These are phyloP conservation scores for Falco columbarius DNA, from an alignment of 2,797 vertebrate genomes.

Conservation along the genomic window DNA sequence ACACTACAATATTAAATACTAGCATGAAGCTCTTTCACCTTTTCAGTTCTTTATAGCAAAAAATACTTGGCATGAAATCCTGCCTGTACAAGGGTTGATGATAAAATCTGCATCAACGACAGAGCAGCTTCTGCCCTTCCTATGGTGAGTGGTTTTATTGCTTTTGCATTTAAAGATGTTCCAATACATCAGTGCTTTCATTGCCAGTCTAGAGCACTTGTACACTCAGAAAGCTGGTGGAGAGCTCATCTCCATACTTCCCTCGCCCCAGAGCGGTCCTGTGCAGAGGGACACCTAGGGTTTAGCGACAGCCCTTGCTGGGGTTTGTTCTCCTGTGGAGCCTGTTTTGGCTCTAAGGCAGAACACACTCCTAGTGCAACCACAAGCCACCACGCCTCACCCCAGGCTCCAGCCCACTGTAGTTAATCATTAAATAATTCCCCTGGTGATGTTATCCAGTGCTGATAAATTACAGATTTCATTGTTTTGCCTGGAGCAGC, in stretches of 20 bases:
- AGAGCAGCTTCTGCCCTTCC: slow-evolving; percentile 20
- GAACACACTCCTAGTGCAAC: not conserved
- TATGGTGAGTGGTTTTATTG: not conserved
- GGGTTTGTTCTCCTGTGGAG: not conserved
- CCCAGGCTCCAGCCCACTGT: slow-evolving; percentile 29
- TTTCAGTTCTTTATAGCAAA: slow-evolving; percentile 35
- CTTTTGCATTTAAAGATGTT: slow-evolving; percentile 30
- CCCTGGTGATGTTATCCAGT: slow-evolving; percentile 65
- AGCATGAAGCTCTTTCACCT: slow-evolving; percentile 40
- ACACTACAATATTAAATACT: slow-evolving; percentile 40
- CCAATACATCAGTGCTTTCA: not conserved
- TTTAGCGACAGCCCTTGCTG: not conserved
- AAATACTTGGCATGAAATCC: slow-evolving; percentile 54
- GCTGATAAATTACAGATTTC: slow-evolving; percentile 70
- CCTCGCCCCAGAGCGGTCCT: accelerated
- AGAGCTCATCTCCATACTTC: not conserved
- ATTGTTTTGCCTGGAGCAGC: slow-evolving; percentile 72
- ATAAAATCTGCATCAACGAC: slow-evolving; percentile 35
- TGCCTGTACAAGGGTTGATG: not conserved
- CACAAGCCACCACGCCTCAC: not conserved
- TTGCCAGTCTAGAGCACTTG: not conserved
- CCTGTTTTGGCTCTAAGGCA: not conserved
- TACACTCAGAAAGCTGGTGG: not conserved
- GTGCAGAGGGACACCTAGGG: not conserved
- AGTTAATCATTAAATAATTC: slow-evolving; percentile 73